Base-by-base conservation (phyloP, 2,113 vertebrate species). In the Alectura lathami region DNA sequence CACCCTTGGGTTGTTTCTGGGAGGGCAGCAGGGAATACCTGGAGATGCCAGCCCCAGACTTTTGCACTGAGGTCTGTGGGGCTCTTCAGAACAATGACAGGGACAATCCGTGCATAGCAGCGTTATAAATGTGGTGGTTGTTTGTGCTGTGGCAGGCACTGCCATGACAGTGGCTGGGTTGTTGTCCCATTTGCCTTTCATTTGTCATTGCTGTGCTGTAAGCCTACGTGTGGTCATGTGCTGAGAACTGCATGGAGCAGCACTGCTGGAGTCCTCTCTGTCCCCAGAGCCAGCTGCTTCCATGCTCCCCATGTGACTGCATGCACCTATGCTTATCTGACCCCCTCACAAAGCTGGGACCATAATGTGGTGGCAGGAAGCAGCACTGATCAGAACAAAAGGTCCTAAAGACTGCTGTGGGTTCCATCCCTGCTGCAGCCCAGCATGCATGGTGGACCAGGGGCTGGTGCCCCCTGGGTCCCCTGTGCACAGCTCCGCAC, bases 1-100 rank as follows among this genome's bases (percentile, higher is more conserved):
- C 74, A 87, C 10, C 51, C 24, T 1, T 26, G 59, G 64, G 29
- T 77, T 56, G 45, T 42, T 11, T 13, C 32, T 51, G 64, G 0
- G 2, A 22, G 9, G 26, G 16, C 32, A 2, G 4, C 4, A 3
- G 8, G 51, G 20, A 88, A 38, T 27, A 17, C 13, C 54, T 38
- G 27, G 9, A 26, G 68, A 29, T 30, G 17, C 17, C 69, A 77
- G 32, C 17, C 15, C 32, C 47, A 23, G 1, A 0, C 50, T 50
- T 85, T 40, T 0, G 1, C 36, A 42, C 48, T 27, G 24, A 72
- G 32, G 34, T 34, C 30, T 0, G 0, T 40, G 40, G 21, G 21
- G 4, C 0, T 36, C n/a, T 64, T 63, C 47, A 32, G 30, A 10
- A 66, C 15, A 38, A 75, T 74, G 74, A 34, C 7, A 11, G 42